Conservation (phyloP, 2,888 invertebrate species). For the Bombylius discolor region DNA sequence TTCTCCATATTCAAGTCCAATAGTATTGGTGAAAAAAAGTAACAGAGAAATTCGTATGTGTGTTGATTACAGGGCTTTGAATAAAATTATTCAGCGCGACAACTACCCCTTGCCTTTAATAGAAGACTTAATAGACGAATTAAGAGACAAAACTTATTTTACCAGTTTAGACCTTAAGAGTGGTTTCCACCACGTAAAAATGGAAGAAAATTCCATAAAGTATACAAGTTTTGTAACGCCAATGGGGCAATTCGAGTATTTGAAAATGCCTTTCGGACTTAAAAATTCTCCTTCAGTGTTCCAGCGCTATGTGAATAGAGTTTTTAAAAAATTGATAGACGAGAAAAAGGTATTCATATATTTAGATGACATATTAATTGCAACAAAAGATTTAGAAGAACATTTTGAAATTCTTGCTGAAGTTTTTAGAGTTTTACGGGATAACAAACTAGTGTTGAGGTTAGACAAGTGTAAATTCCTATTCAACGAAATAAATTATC, state of each 20-base stretch:
- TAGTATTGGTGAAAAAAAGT: constrained; percentile 12
- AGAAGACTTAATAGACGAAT: constrained; percentile 14
- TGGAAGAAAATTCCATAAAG: constrained; percentile 14
- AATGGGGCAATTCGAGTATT: constrained; percentile 18
- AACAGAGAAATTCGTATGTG: constrained; percentile 8
- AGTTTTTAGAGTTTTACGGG: constrained; percentile 7
- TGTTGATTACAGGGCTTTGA: constrained; percentile 10
- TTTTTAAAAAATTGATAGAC: constrained; percentile 11
- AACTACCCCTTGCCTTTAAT: constrained; percentile 15
- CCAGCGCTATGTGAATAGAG: constrained; percentile 13
- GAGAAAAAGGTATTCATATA: constrained; percentile 13
- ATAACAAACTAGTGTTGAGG: constrained; percentile 3
- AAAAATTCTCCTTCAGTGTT: constrained; percentile 17
- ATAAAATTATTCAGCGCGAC: constrained; percentile 12
- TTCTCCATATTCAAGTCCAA: constrained; percentile 13
- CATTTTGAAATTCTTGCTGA: constrained; percentile 10
- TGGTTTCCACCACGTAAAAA: constrained; percentile 16
- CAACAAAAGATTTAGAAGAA: constrained; percentile 12
- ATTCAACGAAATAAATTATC: constrained; percentile 4
- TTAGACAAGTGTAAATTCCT: constrained; percentile 10
- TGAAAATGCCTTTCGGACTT: constrained; percentile 20
- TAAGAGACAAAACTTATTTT: constrained; percentile 14
- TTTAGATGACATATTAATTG: constrained; percentile 19
- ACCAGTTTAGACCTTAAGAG: constrained; percentile 15
- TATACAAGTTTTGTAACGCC: constrained; percentile 17